Conservation (phyloP, 2,797 vertebrate genomes). For the Pseudochirops corinnae region DNA sequence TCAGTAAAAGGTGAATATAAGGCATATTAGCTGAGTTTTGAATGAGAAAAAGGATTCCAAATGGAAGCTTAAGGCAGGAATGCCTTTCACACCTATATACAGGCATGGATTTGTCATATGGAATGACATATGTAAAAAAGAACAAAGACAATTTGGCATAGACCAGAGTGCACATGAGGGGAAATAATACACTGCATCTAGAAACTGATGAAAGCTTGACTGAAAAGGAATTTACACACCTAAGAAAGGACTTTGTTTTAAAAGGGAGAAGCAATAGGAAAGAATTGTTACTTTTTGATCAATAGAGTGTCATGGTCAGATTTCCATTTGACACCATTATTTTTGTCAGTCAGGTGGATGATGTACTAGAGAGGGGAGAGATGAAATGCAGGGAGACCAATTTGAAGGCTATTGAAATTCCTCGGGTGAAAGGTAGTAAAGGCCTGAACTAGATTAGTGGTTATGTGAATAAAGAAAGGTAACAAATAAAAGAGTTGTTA, state of each 20-base stretch:
- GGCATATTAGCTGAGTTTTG: neutral
- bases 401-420: neutral
- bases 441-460: neutral
- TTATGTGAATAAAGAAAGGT: neutral
- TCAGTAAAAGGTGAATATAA: neutral
- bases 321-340: neutral
- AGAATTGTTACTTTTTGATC: neutral
- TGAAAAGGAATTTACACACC: neutral
- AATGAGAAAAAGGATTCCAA: neutral
- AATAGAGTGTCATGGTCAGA: neutral
- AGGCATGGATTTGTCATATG: neutral
- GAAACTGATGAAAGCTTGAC: neutral
- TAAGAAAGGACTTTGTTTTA: neutral
- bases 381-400: neutral
- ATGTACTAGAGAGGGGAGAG: neutral
- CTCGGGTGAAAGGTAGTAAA: neutral
- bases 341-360: neutral
- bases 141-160: neutral
- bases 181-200: neutral
- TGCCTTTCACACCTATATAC: neutral
- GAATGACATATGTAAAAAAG: neutral
- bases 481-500: neutral
- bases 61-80: neutral
- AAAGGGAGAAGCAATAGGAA: neutral
- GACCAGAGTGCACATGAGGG: neutral